Percentiles rank a stretch among this genome's conserved stretches.
Evolutionary conservation across 1,140 invertebrate species (phyloP).

Genomic region (Drosophila nasuta): DNA sequence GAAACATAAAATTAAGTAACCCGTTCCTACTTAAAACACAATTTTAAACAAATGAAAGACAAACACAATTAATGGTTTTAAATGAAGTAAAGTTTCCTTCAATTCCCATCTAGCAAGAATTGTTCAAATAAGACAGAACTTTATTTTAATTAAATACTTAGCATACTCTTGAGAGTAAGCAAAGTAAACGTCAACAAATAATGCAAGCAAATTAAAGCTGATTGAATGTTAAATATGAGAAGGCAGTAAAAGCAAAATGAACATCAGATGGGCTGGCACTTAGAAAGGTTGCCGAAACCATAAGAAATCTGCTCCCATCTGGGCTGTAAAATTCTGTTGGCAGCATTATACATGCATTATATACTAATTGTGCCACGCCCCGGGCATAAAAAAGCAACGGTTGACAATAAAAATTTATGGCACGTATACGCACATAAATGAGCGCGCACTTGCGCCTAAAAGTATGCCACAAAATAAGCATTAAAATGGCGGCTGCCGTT

Average conservation of each 20-base stretch:
- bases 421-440: conserved; percentile 56
- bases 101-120: no score
- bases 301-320: conserved; percentile 45
- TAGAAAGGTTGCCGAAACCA: conserved; percentile 37
- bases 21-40: not conserved
- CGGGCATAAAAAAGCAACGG: conserved; percentile 59
- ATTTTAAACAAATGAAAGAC: conserved; percentile 2
- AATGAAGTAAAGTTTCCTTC: not conserved
- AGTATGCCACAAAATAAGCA: conserved; percentile 69
- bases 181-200: not conserved
- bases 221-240: conserved; percentile 39
- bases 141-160: not conserved
- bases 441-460: conserved; percentile 39
- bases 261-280: conserved; percentile 24
- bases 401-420: conserved; percentile 70
- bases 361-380: conserved; percentile 62
- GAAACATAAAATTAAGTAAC: no score
- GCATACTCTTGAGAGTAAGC: not conserved
- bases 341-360: conserved; percentile 53
- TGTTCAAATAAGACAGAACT: not conserved
- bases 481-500: conserved; percentile 53
- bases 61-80: not conserved
- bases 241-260: conserved; percentile 16
- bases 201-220: conserved; percentile 11
- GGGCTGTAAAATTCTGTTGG: conserved; percentile 2